phyloP scores from a whole-genome alignment of 2,888 invertebrate species.

The Deilephila porcellus region DNA sequence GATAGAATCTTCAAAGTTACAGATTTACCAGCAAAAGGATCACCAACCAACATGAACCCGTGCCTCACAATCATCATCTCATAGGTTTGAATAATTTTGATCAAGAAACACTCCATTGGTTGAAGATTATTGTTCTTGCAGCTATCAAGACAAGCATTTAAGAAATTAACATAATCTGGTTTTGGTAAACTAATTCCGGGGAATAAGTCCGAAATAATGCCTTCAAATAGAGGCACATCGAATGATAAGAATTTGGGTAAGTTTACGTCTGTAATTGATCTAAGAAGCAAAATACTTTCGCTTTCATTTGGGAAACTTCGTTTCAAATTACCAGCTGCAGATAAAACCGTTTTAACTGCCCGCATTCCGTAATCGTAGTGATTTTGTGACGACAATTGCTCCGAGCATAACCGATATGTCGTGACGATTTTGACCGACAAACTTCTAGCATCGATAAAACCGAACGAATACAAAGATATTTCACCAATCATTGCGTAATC shows the following conservation, averaged over 20 bases:
- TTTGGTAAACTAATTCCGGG: slow-evolving; percentile 90
- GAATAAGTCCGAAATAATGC: slow-evolving; percentile 96
- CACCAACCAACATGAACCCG: slow-evolving; percentile 96
- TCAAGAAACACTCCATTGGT: slow-evolving; percentile 89
- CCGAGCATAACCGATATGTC: slow-evolving; percentile 92
- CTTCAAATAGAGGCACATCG: slow-evolving; percentile 94
- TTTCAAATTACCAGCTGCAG: slow-evolving; percentile 93
- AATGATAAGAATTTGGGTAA: slow-evolving; percentile 95
- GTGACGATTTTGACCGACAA: slow-evolving; percentile 93
- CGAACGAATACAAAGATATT: slow-evolving; percentile 93
- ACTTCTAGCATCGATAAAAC: slow-evolving; percentile 90
- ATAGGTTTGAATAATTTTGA: slow-evolving; percentile 95
- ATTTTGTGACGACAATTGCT: slow-evolving; percentile 92
- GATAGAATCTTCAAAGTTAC: slow-evolving; percentile 90
- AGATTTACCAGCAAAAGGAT: slow-evolving; percentile 93
- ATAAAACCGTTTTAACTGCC: slow-evolving; percentile 94
- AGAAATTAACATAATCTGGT: slow-evolving; percentile 89
- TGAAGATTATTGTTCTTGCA: slow-evolving; percentile 89
- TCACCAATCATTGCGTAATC: slow-evolving; percentile 95
- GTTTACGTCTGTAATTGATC: slow-evolving; percentile 96
- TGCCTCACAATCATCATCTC: slow-evolving; percentile 98
- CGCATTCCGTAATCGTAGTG: slow-evolving; percentile 96
- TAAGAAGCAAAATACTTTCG: slow-evolving; percentile 91
- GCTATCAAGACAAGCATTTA: slow-evolving; percentile 86
- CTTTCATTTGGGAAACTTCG: slow-evolving; percentile 90